Evolutionary conservation across 2,797 vertebrate species (phyloP), one percentile per base, ranked within the genome.

Genomic region (Gallirallus australis): DNA sequence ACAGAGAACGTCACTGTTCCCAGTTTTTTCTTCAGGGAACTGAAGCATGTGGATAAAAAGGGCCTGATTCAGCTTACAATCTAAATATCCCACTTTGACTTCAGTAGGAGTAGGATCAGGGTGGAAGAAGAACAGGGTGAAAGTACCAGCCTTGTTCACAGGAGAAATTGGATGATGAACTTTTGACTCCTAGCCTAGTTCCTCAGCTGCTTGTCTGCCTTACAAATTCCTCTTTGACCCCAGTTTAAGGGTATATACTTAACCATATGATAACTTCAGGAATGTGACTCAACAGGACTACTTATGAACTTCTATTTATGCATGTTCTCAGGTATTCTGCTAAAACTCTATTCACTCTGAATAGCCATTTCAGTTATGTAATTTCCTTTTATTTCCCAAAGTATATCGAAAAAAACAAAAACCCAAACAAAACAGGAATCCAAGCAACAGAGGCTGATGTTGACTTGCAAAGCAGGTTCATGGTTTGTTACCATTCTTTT

Each of bases 401-500:
- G 4, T 47, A 39, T 30, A 77, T 19, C 52, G 8, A 37, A 56
- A 45, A 91, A 90, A 45, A 81, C 30, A 33, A 25, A 39, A 86
- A 6, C 0, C 6, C 25, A 92, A 81, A 18, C 23, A 45, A 47
- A 63, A 24, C 15, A 54, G 12, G 9, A 75, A 95, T 96, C 60
- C 89, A 59, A 80, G n/a, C 40, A 91, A 65, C 63, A 86, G 59
- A 81, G 91, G 42, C 80, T 76, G 88, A 80, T 86, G 11, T 30
- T 89, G 56, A 66, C 23, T 93, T 86, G 59, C 60, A 81, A 93
- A 96, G 59, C 57, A 77, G 24, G n/a, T 66, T 82, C 61, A 50
- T 45, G 39, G 12, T 75, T 86, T 8, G 12, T 82, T 53, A 82
- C 63, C 84, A 57, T 92, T 96, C 40, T 96, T 95, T 86, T 92